Conservation (phyloP, 2,888 invertebrate genomes). For the Sphinx pinastri region DNA sequence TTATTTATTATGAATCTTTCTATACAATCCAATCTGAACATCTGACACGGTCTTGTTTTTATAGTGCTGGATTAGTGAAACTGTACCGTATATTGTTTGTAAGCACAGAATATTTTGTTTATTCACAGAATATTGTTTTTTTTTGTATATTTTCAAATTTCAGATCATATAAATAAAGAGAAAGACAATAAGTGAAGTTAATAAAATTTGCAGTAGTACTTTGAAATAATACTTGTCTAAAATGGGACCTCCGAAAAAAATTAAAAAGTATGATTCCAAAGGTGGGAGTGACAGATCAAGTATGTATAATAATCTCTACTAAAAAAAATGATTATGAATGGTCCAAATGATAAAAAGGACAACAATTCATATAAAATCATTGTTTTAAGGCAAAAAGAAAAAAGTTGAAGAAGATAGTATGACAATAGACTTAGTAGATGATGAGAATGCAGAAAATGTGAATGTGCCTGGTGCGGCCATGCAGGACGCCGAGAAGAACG, state of each 20-base stretch:
- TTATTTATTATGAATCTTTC: too few relatives aligned
- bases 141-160: neutral
- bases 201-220: neutral
- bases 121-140: too few relatives aligned
- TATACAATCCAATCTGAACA: too few relatives aligned
- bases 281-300: constrained; percentile 73
- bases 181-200: neutral
- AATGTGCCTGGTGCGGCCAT: constrained; percentile 93
- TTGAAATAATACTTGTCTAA: constrained; percentile 19
- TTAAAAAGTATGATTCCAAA: constrained; percentile 79
- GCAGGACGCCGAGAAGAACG: constrained; percentile 93
- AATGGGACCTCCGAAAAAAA: constrained; percentile 80
- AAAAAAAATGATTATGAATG: neutral
- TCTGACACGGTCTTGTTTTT: too few relatives aligned
- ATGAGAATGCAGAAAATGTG: constrained; percentile 81
- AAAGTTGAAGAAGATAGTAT: constrained; percentile 81
- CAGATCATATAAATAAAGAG: neutral
- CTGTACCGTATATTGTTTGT: too few relatives aligned
- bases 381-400: constrained; percentile 81
- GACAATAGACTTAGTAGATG: constrained; percentile 83
- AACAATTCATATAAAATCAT: neutral
- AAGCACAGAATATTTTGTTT: too few relatives aligned
- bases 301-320: constrained; percentile 39
- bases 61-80: too few relatives aligned
- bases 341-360: neutral